Evolutionary conservation across 2,797 vertebrate genomes (phyloP), one percentile per base, ranked within the genome.

Genomic region (Salarias fasciatus): DNA sequence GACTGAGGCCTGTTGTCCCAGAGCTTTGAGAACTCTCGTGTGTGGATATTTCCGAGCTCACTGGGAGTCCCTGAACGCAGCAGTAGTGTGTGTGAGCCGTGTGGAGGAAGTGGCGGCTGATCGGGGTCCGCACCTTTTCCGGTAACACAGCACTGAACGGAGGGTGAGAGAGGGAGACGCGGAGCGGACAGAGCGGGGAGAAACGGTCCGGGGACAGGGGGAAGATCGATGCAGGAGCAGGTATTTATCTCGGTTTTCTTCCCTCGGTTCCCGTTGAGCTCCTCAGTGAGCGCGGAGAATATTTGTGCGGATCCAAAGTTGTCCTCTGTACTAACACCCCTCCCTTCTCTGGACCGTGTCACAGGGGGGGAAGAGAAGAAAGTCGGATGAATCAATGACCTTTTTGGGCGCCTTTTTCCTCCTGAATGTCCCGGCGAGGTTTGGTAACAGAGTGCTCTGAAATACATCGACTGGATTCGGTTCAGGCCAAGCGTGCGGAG

Each of bases 71-170:
- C 0, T 86, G 70, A 89, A 89, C 11, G 84, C 67, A 62, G 9
- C 88, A 49, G 13, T 77, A 38, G 86, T 82, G 67, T 83, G 87
- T 83, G 76, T 55, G 84, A 83, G 85, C 72, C 11, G 42, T 65
- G 77, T 64, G 89, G 88, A 92, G 93, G 93, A 94, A 94, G 93
- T 93, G 91, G 92, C 90, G 85, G 90, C 84, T 89, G 91, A 89
- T 89, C 84, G 79, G 63, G 90, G 91, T 93, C 92, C 93, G 92
- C 93, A 92, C 93, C 93, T 94, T 93, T 94, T 94, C 93, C 93
- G 91, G 93, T 93, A 92, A 91, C 88, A 91, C 87, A 88, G 86
- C 85, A 88, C 85, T 77, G 79, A 82, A 71, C 73, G 71, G 65
- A 50, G 72, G 36, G 75, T 69, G 51, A 49, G 63, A 53, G 63